Percentiles rank a stretch among this genome's conserved stretches.
Conservation (phyloP, 2,888 invertebrate genomes). For the Sylvicola cinctus region DNA sequence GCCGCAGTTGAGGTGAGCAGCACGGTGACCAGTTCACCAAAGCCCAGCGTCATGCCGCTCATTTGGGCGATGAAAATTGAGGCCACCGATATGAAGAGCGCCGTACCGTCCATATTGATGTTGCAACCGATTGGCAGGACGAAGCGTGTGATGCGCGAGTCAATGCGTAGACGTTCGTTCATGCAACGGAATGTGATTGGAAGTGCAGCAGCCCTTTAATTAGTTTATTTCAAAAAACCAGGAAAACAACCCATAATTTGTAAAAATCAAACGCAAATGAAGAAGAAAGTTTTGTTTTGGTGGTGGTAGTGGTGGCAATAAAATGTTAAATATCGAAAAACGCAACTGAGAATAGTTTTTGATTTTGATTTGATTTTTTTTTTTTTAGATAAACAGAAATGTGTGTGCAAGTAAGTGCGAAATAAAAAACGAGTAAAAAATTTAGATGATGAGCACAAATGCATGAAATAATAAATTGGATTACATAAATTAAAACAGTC, state of each 20-base stretch:
- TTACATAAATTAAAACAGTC: not conserved
- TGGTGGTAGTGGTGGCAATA: too few species aligned
- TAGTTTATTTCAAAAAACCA: constrained; percentile 3
- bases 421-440: too few species aligned
- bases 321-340: too few species aligned
- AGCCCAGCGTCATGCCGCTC: constrained; percentile 57
- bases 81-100: constrained; percentile 71
- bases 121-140: constrained; percentile 81
- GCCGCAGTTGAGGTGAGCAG: constrained; percentile 68
- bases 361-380: too few species aligned
- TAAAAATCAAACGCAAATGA: too few species aligned
- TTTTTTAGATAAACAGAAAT: not conserved
- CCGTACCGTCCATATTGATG: constrained; percentile 85
- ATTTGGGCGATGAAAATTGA: constrained; percentile 74
- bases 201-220: constrained; percentile 59
- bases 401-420: too few species aligned
- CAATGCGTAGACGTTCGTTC: constrained; percentile 63
- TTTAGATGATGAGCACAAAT: not conserved
- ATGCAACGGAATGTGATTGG: constrained; percentile 73
- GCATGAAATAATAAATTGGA: not conserved
- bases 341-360: not conserved
- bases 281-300: too few species aligned
- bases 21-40: constrained; percentile 71
- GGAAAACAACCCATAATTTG: not conserved
- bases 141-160: constrained; percentile 66